Evolutionary conservation across 1,140 invertebrate genomes (phyloP).

Genomic region (Triops longicaudatus): DNA sequence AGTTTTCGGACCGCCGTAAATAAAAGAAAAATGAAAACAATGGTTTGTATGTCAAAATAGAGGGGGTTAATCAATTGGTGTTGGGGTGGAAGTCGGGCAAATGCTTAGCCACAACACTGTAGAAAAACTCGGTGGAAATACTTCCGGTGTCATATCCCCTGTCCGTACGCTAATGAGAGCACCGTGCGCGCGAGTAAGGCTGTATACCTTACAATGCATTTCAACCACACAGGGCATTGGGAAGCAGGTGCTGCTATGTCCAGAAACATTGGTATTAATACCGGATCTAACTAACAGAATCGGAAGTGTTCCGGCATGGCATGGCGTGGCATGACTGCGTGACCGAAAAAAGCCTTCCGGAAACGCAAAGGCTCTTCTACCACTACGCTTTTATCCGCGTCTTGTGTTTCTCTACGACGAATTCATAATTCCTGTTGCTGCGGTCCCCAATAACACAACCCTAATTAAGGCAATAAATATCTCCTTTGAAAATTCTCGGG

Average conservation of each 20-base stretch:
- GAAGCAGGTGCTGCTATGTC: conserved; percentile 1
- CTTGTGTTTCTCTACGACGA: neutral
- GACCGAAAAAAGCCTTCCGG: conserved; percentile 1
- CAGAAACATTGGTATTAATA: neutral
- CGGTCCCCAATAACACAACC: neutral
- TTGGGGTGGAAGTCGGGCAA: neutral
- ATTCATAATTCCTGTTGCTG: neutral
- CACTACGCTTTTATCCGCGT: neutral
- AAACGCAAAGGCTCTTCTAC: neutral
- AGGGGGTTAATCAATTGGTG: neutral
- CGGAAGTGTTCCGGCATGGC: conserved; percentile 1
- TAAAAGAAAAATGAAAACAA: too few relatives aligned
- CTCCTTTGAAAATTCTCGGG: neutral
- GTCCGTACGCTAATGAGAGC: neutral
- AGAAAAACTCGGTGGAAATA: neutral
- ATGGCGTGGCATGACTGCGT: neutral
- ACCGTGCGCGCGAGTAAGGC: neutral
- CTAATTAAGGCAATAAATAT: neutral
- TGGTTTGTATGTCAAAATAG: too few relatives aligned
- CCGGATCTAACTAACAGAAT: conserved; percentile 6
- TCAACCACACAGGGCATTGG: neutral
- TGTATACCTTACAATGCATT: neutral
- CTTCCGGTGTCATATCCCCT: neutral
- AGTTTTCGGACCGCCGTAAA: too few relatives aligned
- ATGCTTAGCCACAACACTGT: neutral